These are phyloP conservation scores for Okamejei kenojei DNA, from an alignment of 2,797 vertebrate genomes.

Conservation along the genomic window DNA sequence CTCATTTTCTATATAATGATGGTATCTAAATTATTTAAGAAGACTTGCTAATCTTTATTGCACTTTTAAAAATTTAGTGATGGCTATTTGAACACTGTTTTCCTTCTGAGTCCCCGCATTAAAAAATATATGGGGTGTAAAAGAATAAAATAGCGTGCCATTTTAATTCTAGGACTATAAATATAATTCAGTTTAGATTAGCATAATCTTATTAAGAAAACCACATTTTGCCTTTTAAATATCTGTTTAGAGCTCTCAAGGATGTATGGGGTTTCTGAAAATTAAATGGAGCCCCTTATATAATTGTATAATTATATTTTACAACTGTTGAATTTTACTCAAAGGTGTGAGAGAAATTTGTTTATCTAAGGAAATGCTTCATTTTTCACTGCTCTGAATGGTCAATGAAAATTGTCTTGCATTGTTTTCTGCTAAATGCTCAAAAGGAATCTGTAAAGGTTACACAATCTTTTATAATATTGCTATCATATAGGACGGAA, in stretches of 20 bases:
- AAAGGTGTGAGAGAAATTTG: neutral
- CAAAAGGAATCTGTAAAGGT: neutral
- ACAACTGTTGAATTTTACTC: conserved; percentile 6
- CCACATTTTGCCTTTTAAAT: conserved; percentile 22
- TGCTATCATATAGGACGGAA: neutral
- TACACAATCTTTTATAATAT: neutral
- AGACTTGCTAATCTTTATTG: conserved; percentile 33
- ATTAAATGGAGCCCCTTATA: conserved; percentile 27
- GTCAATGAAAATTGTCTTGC: neutral
- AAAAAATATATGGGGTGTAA: conserved; percentile 37
- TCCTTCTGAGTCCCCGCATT: conserved; percentile 28
- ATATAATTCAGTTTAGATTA: conserved; percentile 33
- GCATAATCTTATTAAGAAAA: conserved; percentile 33
- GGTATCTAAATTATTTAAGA: conserved; percentile 35
- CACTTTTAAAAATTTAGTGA: conserved; percentile 33
- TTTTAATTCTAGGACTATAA: conserved; percentile 34
- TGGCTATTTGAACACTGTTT: conserved; percentile 34
- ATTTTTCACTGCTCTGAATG: neutral
- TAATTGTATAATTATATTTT: conserved; percentile 1
- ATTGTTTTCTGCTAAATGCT: neutral
- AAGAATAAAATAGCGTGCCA: conserved; percentile 30
- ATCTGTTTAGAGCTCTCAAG: conserved; percentile 16
- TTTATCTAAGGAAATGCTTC: neutral
- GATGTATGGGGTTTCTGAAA: conserved; percentile 17
- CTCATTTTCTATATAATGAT: conserved; percentile 38